phyloP scores from a whole-genome alignment of 2,797 vertebrate species.

The Crocidura indochinensis region DNA sequence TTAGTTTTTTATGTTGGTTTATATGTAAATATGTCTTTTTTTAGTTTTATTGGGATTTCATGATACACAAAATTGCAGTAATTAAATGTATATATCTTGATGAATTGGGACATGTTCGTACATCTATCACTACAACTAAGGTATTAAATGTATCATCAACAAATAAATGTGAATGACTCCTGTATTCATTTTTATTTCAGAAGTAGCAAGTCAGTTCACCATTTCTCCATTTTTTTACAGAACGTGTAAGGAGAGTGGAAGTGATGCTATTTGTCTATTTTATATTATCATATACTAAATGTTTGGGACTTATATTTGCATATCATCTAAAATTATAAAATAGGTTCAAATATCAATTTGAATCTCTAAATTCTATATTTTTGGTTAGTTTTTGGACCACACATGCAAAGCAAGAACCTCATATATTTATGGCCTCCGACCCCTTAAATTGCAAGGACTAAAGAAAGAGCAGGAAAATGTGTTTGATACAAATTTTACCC shows the following conservation, averaged over 20 bases:
- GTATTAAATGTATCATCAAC: not conserved
- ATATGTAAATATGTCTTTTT: not conserved
- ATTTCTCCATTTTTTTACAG: not conserved
- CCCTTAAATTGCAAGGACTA: not conserved
- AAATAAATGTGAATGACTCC: conserved; percentile 25
- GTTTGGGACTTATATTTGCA: too few relatives aligned
- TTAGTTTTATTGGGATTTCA: not conserved
- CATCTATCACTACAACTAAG: not conserved
- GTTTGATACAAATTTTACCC: not conserved
- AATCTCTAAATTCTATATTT: too few relatives aligned
- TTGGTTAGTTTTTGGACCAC: too few relatives aligned
- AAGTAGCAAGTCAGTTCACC: conserved; percentile 1
- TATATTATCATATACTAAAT: too few relatives aligned
- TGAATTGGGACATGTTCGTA: not conserved
- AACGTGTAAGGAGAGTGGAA: too few relatives aligned
- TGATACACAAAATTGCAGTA: not conserved
- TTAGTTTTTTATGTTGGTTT: conserved; percentile 3
- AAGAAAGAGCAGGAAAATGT: conserved; percentile 31
- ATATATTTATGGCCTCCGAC: too few relatives aligned
- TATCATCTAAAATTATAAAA: too few relatives aligned
- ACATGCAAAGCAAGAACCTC: too few relatives aligned
- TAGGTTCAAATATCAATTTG: too few relatives aligned
- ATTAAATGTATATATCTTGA: not conserved
- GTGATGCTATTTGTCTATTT: too few relatives aligned
- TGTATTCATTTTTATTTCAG: not conserved